A percentile compares a stretch with the other conserved stretches of the same genome.
Conservation (phyloP, 2,888 invertebrate genomes). For the Lasioglossum lativentre region DNA sequence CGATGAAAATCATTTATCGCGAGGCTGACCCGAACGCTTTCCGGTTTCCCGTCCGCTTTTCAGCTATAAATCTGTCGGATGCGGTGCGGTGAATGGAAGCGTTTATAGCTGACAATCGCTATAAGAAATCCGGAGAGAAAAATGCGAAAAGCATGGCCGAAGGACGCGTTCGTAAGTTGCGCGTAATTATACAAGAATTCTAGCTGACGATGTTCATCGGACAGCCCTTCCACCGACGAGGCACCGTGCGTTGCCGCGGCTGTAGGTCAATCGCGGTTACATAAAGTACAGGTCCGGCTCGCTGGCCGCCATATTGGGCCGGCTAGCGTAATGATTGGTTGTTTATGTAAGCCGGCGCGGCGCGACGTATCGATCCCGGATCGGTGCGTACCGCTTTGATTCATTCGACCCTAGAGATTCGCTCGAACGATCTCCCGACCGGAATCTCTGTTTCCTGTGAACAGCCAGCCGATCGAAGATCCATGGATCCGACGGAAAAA, state of each 20-base stretch:
- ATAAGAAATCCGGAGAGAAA: not conserved
- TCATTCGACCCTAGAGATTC: not conserved
- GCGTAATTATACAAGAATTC: slow-evolving; percentile 40
- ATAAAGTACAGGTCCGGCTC: slow-evolving; percentile 57
- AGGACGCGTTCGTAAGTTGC: slow-evolving; percentile 13
- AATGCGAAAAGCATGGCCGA: not conserved
- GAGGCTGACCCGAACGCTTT: not conserved
- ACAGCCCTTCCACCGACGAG: slow-evolving; percentile 34
- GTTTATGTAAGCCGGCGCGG: slow-evolving; percentile 41
- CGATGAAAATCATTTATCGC: not conserved
- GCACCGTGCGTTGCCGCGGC: not conserved
- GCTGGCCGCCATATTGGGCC: slow-evolving; percentile 20
- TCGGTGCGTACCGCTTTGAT: not conserved
- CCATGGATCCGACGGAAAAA: not conserved
- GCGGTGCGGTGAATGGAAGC: not conserved
- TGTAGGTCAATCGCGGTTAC: slow-evolving; percentile 53
- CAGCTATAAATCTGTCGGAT: not conserved
- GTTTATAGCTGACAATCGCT: too few species aligned
- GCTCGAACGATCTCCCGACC: not conserved
- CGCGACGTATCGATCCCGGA: not conserved
- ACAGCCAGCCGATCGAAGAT: not conserved
- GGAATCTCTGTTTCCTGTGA: not conserved
- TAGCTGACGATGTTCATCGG: slow-evolving; percentile 3
- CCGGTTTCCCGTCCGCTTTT: not conserved
- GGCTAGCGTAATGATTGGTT: slow-evolving; percentile 12